Evolutionary conservation across 2,113 vertebrate species (phyloP).

Genomic region (Phalacrocorax brasilianus): DNA sequence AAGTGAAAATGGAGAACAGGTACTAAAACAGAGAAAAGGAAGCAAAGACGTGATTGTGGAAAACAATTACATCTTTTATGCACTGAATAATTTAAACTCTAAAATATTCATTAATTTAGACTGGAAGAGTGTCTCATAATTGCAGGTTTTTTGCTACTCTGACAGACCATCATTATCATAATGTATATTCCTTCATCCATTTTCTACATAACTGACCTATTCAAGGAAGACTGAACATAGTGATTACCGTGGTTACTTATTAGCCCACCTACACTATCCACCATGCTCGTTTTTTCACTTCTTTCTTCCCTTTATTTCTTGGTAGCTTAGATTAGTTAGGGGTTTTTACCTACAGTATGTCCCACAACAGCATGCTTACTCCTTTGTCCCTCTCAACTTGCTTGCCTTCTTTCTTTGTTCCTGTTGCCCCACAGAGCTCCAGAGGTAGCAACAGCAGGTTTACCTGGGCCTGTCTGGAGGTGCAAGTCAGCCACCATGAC

Average conservation of each 20-base stretch:
- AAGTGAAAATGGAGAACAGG: background rate
- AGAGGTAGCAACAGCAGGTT: background rate
- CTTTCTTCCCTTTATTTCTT: background rate
- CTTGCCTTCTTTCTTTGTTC: accelerated
- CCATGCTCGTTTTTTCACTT: accelerated
- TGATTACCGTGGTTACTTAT: background rate
- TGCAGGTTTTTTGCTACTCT: background rate
- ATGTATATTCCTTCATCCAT: background rate
- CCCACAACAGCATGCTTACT: background rate
- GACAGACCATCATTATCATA: background rate
- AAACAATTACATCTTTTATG: background rate
- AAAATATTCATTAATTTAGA: background rate
- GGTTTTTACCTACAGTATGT: background rate
- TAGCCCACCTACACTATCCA: background rate
- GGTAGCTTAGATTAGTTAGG: background rate
- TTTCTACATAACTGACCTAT: background rate
- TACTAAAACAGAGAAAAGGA: background rate
- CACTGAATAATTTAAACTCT: background rate
- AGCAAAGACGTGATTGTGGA: background rate
- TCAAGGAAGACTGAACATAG: background rate
- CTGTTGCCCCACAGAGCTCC: background rate
- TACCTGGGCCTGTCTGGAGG: background rate
- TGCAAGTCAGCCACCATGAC: background rate
- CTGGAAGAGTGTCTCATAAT: background rate
- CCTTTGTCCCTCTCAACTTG: background rate